These are phyloP conservation scores for Hippocampus abdominalis DNA, from an alignment of 2,113 vertebrate species.

Conservation along the genomic window DNA sequence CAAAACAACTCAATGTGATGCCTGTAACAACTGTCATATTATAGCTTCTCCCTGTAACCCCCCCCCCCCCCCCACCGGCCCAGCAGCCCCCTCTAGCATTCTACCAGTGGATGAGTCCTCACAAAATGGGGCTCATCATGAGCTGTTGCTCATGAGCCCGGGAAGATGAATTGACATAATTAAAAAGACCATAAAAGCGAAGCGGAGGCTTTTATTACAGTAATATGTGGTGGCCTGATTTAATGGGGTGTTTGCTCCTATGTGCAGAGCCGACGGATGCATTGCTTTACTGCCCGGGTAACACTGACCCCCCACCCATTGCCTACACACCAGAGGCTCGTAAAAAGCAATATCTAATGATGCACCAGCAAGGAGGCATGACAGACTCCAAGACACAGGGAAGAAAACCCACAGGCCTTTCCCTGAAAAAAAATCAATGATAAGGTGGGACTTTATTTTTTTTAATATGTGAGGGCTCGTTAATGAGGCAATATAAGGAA, in stretches of 20 bases:
- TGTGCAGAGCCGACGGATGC: slow-evolving; percentile 40
- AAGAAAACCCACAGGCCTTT: slow-evolving; percentile 7
- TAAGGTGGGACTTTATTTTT: background rate
- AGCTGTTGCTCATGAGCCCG: slow-evolving; percentile 57
- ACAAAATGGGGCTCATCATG: slow-evolving; percentile 56
- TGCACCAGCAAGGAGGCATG: slow-evolving; percentile 37
- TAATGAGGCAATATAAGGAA: background rate
- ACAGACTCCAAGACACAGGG: slow-evolving; percentile 19
- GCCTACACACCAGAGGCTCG: slow-evolving; percentile 42
- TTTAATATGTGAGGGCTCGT: background rate
- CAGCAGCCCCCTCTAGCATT: slow-evolving; percentile 26
- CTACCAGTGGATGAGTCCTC: slow-evolving; percentile 34
- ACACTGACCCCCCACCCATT: slow-evolving; percentile 28
- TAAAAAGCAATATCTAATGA: slow-evolving; percentile 62
- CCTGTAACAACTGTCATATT: slow-evolving; percentile 43
- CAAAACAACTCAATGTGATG: background rate
- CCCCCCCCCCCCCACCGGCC: background rate
- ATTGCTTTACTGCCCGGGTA: slow-evolving; percentile 39
- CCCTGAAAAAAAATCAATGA: slow-evolving; percentile 7
- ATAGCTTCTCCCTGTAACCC: slow-evolving; percentile 40
- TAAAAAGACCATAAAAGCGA: slow-evolving; percentile 69
- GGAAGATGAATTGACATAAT: slow-evolving; percentile 73
- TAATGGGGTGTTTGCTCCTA: slow-evolving; percentile 68
- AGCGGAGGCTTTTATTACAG: slow-evolving; percentile 64
- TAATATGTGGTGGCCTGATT: slow-evolving; percentile 63